These are phyloP conservation scores for Bradypodion ventrale DNA, from an alignment of 2,797 vertebrate genomes.

Conservation along the genomic window DNA sequence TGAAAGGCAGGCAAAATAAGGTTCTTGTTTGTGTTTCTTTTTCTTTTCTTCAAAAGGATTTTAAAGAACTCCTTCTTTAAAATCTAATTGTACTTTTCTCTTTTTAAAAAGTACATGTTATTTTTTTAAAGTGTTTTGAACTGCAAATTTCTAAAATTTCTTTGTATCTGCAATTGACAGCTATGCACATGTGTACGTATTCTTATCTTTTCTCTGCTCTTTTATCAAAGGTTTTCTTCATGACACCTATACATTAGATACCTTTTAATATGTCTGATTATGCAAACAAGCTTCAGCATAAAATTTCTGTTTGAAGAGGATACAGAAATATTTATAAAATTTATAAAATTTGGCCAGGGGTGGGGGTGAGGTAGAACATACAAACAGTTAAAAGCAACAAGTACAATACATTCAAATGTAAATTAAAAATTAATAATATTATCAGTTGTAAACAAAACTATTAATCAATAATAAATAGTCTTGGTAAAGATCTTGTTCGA, in stretches of 20 bases:
- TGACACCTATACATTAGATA: not conserved
- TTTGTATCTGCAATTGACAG: not conserved
- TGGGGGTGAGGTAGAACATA: not conserved
- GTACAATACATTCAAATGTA: not conserved
- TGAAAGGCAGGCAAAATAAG: conserved; percentile 45
- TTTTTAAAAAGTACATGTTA: not conserved
- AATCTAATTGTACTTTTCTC: conserved; percentile 39
- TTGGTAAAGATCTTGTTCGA: too few relatives aligned
- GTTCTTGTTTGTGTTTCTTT: conserved; percentile 31
- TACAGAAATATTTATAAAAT: not conserved
- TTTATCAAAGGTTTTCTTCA: not conserved
- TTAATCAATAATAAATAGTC: not conserved
- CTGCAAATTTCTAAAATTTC: not conserved
- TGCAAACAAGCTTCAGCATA: too few relatives aligned
- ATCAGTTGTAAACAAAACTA: not conserved
- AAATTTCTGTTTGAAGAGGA: not conserved
- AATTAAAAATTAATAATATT: not conserved
- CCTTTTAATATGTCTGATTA: not conserved
- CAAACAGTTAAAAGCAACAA: not conserved
- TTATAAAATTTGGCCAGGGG: not conserved
- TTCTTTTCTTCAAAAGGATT: not conserved
- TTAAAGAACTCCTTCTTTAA: conserved; percentile 22
- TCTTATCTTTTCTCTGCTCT: not conserved
- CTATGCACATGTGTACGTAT: not conserved
- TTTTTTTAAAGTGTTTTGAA: not conserved